These are phyloP conservation scores for Zaprionus lachaisei DNA, from an alignment of 1,140 invertebrate species.

Conservation along the genomic window DNA sequence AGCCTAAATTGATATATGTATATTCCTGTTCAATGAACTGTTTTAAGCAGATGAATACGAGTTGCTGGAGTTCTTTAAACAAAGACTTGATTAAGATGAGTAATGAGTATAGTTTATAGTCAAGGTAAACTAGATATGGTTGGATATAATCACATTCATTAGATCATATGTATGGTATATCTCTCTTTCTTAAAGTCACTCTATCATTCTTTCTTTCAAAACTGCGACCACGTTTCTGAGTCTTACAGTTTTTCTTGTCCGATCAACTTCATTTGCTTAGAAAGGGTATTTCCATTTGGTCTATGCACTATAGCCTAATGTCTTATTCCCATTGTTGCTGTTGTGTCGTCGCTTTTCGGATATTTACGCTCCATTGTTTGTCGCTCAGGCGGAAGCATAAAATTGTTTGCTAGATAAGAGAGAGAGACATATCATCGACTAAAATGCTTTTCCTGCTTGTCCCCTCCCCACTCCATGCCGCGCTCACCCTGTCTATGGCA, in stretches of 20 bases:
- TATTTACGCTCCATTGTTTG: constrained; percentile 83
- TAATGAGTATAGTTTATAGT: too few relatives aligned
- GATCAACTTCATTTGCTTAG: not conserved
- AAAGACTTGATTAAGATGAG: too few relatives aligned
- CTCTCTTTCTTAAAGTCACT: not conserved
- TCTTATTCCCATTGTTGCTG: constrained; percentile 57
- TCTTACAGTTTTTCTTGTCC: not conserved
- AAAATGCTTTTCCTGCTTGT: constrained; percentile 64
- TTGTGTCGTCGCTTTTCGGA: constrained; percentile 73
- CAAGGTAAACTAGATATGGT: too few relatives aligned
- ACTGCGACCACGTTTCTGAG: not conserved
- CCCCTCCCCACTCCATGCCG: not conserved
- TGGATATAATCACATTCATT: too few relatives aligned
- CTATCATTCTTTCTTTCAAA: not conserved
- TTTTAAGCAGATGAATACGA: not conserved
- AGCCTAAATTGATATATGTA: not conserved
- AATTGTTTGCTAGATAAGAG: constrained; percentile 80
- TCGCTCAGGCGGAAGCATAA: constrained; percentile 82
- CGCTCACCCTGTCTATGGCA: constrained; percentile 8
- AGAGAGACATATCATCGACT: constrained; percentile 72
- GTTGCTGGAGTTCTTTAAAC: not conserved
- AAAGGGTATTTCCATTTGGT: constrained; percentile 5
- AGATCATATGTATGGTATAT: not conserved
- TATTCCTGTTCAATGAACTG: not conserved
- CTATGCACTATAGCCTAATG: constrained; percentile 6